Evolutionary conservation across 1,140 invertebrate species (phyloP).

Genomic region (Listronotus oregonensis): DNA sequence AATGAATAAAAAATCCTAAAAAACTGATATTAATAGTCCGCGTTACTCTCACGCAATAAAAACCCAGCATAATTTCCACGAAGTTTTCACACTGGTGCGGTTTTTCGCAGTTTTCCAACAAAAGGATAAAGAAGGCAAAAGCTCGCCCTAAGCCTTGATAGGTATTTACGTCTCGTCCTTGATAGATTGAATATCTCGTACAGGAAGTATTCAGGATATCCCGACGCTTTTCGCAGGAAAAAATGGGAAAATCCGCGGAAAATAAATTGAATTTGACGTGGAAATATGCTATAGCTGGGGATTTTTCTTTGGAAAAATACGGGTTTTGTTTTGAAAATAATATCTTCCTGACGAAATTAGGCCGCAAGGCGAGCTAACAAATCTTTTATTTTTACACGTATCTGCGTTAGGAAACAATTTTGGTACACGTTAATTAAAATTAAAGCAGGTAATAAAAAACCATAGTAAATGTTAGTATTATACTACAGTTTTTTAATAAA

Average conservation of each 20-base stretch:
- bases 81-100: background rate
- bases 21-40: no score
- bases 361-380: no score
- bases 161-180: slow-evolving; percentile 4
- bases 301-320: background rate
- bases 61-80: background rate
- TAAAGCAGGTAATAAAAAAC: no score
- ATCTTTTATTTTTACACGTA: no score
- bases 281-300: background rate
- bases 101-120: no score
- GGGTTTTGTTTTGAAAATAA: slow-evolving; percentile 6
- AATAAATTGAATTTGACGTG: slow-evolving; percentile 9
- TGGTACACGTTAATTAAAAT: no score
- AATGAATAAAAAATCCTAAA: no score
- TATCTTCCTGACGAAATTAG: background rate
- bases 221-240: background rate
- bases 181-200: slow-evolving; percentile 8
- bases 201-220: slow-evolving; percentile 7
- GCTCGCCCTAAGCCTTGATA: slow-evolving; percentile 1
- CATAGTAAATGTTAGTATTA: no score
- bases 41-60: background rate
- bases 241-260: slow-evolving; percentile 5
- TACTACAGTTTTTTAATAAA: no score
- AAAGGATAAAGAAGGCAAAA: background rate
- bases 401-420: no score